Conservation (phyloP, 1,140 invertebrate species). For the Trinorchestia longiramus region DNA sequence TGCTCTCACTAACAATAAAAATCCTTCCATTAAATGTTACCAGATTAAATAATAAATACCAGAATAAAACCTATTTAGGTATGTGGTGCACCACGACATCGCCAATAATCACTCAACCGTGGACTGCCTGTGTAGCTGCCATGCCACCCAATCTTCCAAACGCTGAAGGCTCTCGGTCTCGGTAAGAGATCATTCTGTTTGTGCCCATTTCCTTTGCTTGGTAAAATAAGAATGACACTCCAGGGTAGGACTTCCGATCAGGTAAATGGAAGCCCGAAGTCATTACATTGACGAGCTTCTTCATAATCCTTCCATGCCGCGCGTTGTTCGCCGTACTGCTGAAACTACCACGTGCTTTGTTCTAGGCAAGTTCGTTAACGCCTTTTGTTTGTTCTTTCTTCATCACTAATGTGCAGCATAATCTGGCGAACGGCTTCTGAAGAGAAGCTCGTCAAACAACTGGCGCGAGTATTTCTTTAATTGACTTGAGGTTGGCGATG, state of each 20-base stretch:
- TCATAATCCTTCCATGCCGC: background rate
- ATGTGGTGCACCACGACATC: background rate
- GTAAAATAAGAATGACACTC: slow-evolving; percentile 29
- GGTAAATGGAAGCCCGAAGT: background rate
- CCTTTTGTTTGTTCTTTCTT: slow-evolving; percentile 53
- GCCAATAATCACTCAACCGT: background rate
- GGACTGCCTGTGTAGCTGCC: background rate
- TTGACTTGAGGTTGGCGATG: background rate
- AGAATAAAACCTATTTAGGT: background rate
- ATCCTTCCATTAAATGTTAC: background rate
- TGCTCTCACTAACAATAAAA: too few relatives aligned
- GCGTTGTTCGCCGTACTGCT: background rate
- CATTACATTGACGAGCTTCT: slow-evolving; percentile 43
- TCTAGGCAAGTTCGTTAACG: slow-evolving; percentile 16
- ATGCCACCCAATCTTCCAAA: background rate
- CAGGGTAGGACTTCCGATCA: slow-evolving; percentile 45
- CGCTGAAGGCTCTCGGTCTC: background rate
- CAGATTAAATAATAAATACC: background rate
- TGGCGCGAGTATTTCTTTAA: background rate
- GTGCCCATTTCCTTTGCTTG: background rate
- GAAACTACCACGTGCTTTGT: slow-evolving; percentile 15
- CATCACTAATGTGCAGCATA: background rate
- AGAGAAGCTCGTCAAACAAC: background rate
- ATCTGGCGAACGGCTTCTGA: background rate
- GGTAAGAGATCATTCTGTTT: background rate